Evolutionary conservation across 2,113 vertebrate species (phyloP).

Genomic region (Sprattus sprattus): DNA sequence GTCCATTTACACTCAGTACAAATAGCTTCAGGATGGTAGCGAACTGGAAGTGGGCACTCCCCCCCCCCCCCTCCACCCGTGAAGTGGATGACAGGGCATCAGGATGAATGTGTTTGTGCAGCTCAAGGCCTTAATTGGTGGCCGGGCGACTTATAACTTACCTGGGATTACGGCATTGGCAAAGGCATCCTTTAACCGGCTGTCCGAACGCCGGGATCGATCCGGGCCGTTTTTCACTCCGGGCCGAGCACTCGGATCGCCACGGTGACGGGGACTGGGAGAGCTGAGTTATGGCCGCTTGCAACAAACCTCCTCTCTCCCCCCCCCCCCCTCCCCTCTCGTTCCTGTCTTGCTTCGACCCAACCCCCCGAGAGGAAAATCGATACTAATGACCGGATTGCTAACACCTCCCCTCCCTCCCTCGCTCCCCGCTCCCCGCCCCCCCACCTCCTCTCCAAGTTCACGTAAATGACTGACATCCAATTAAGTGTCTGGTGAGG

Average conservation of each 20-base stretch:
- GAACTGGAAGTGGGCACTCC: neutral
- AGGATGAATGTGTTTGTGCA: neutral
- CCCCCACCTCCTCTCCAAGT: neutral
- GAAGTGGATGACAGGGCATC: neutral
- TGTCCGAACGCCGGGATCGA: neutral
- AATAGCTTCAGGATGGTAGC: neutral
- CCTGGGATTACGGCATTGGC: neutral
- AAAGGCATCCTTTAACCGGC: neutral
- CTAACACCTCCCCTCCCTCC: neutral
- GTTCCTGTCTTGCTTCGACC: neutral
- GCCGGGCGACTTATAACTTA: neutral
- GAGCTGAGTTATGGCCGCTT: neutral
- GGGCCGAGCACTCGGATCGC: neutral
- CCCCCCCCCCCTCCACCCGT: neutral
- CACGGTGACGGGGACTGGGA: neutral
- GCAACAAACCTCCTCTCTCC: neutral
- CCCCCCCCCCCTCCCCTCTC: neutral
- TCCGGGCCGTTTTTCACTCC: neutral
- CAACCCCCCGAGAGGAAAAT: neutral
- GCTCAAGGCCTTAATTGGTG: slow-evolving; percentile 10
- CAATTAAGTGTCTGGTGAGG: neutral
- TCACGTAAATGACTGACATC: neutral
- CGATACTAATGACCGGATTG: neutral
- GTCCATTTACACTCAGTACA: neutral
- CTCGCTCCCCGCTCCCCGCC: neutral